These are phyloP conservation scores for Mus spretus DNA, from an alignment of 2,797 vertebrate genomes.

Conservation along the genomic window DNA sequence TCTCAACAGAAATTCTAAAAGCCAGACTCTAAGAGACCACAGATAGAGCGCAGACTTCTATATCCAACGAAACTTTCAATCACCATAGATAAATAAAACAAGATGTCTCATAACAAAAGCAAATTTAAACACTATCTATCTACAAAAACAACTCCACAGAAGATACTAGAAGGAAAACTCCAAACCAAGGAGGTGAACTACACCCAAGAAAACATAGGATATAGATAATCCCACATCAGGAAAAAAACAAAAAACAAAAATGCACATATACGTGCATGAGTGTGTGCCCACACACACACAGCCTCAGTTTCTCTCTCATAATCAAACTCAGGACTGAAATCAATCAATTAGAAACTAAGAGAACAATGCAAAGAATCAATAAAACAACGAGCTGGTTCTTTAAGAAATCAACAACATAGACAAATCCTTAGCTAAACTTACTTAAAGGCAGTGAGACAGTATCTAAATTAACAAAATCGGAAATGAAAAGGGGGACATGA, in stretches of 20 bases:
- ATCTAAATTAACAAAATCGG: background rate
- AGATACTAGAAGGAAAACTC: background rate
- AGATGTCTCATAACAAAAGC: background rate
- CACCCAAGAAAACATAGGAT: background rate
- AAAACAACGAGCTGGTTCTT: too few species aligned
- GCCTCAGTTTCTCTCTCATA: too few species aligned
- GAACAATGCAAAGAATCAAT: too few species aligned
- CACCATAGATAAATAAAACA: background rate
- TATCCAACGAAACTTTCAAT: background rate
- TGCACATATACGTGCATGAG: background rate
- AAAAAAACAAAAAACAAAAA: background rate
- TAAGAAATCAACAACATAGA: background rate
- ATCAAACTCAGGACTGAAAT: too few species aligned
- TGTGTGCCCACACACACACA: background rate
- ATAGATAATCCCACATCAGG: background rate
- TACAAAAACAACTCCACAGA: background rate
- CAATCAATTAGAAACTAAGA: too few species aligned
- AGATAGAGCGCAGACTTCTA: background rate
- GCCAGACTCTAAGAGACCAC: background rate
- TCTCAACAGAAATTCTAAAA: background rate
- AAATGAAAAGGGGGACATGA: too few species aligned
- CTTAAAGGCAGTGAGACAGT: background rate
- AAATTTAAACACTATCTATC: background rate
- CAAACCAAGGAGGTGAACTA: background rate
- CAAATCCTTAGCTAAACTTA: background rate